These are phyloP conservation scores for Emydura subglobosa DNA, from an alignment of 2,113 vertebrate species.

Conservation along the genomic window DNA sequence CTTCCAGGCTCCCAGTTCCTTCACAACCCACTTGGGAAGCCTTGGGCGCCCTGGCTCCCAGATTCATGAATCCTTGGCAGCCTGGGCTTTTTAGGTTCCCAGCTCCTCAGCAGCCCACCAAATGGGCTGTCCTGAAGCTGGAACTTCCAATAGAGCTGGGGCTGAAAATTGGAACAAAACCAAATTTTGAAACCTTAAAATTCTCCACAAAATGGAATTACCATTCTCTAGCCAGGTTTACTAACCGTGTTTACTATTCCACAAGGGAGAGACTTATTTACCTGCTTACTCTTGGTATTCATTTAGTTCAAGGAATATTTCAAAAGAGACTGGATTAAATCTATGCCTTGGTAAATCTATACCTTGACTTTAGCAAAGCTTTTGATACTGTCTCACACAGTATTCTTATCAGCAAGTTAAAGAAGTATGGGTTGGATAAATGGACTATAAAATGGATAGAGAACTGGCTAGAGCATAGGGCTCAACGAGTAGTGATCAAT, in stretches of 20 bases:
- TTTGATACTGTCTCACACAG: too few species aligned
- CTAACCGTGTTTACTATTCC: not conserved
- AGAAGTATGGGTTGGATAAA: too few species aligned
- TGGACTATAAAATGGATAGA: too few species aligned
- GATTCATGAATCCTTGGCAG: not conserved
- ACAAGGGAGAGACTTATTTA: not conserved
- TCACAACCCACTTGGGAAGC: not conserved
- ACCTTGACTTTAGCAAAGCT: too few species aligned
- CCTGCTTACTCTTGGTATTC: not conserved
- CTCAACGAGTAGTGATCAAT: too few species aligned
- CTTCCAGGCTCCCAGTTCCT: not conserved
- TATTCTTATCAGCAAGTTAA: too few species aligned
- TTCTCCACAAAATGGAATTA: not conserved
- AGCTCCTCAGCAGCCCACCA: not conserved
- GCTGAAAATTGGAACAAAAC: not conserved
- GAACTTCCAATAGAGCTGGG: not conserved
- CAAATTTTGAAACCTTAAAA: not conserved
- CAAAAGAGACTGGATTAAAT: too few species aligned
- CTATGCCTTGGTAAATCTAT: not conserved
- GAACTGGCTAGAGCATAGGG: too few species aligned
- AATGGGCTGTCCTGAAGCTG: not conserved
- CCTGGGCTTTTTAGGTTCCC: not conserved
- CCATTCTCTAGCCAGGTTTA: not conserved
- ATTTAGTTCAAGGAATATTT: not conserved
- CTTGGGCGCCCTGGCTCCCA: too few species aligned